Percentiles rank a stretch among this genome's conserved stretches.
Evolutionary conservation across 2,888 invertebrate genomes (phyloP).

Genomic region (Parnassius orleans): DNA sequence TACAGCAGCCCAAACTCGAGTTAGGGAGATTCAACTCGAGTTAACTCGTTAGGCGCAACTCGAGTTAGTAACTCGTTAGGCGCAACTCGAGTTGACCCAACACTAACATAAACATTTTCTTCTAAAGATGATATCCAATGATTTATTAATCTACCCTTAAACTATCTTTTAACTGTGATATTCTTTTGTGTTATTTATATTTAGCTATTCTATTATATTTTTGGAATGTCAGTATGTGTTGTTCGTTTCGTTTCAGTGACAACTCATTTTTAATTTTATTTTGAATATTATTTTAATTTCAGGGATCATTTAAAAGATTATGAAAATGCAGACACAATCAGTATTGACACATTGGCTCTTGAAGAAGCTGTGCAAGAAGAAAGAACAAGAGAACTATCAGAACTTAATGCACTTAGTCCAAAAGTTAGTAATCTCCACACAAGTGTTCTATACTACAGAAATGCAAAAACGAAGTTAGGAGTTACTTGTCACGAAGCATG

Average conservation of each 20-base stretch:
- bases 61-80: no score
- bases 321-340: constrained; percentile 60
- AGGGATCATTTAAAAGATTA: constrained; percentile 56
- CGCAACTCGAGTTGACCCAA: no score
- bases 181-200: not conserved
- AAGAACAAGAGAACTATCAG: constrained; percentile 56
- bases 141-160: no score
- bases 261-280: not conserved
- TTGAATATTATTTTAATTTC: constrained; percentile 34
- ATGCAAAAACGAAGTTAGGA: constrained; percentile 61
- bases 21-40: no score
- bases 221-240: not conserved
- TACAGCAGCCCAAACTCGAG: no score
- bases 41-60: no score
- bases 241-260: not conserved
- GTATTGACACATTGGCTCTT: constrained; percentile 63
- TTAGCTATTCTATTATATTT: not conserved
- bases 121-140: no score
- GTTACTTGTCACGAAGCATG: constrained; percentile 64
- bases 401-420: constrained; percentile 57
- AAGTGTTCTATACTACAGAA: constrained; percentile 65
- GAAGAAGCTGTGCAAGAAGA: constrained; percentile 60
- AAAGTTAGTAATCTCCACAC: constrained; percentile 66
- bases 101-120: no score
- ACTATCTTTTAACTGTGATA: not conserved